These are phyloP conservation scores for Chydorus sphaericus DNA, from an alignment of 2,888 invertebrate genomes.

Conservation along the genomic window DNA sequence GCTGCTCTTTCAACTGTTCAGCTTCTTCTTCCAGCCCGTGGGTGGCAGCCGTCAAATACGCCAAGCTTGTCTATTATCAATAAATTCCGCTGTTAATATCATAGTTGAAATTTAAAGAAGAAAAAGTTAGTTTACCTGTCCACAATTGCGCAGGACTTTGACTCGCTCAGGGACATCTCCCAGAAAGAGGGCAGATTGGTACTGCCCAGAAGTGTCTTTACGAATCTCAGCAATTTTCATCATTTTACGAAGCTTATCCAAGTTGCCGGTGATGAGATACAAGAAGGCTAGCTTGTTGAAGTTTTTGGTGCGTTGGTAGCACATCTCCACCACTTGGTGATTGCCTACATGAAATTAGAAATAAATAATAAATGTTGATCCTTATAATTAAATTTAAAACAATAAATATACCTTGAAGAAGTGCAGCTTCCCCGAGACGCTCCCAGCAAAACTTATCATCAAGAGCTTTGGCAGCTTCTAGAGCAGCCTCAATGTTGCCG, in stretches of 20 bases:
- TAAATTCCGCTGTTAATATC: no score
- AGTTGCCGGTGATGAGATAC: conserved; percentile 93
- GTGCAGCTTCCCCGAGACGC: conserved; percentile 78
- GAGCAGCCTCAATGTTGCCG: conserved; percentile 92
- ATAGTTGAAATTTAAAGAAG: neutral
- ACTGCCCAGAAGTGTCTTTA: conserved; percentile 88
- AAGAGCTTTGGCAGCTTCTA: conserved; percentile 86
- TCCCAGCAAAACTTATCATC: conserved; percentile 96
- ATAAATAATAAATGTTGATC: neutral
- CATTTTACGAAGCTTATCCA: conserved; percentile 96
- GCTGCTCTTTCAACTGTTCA: conserved; percentile 46
- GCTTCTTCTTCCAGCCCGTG: conserved; percentile 75
- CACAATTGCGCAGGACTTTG: conserved; percentile 49
- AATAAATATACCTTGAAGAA: conserved; percentile 79
- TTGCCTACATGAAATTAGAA: neutral
- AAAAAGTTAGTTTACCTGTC: conserved; percentile 20
- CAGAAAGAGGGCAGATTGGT: conserved; percentile 79
- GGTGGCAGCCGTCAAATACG: conserved; percentile 86
- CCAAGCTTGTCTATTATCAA: conserved; percentile 37
- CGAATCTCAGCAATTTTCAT: conserved; percentile 98
- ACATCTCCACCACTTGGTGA: conserved; percentile 80
- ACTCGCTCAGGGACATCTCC: conserved; percentile 86
- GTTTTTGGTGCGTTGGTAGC: conserved; percentile 97
- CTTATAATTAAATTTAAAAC: no score
- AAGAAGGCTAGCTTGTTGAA: conserved; percentile 97